These are phyloP conservation scores for Bergia puertoricense DNA, from an alignment of 92 coral and sea anemone species.

Conservation along the genomic window DNA sequence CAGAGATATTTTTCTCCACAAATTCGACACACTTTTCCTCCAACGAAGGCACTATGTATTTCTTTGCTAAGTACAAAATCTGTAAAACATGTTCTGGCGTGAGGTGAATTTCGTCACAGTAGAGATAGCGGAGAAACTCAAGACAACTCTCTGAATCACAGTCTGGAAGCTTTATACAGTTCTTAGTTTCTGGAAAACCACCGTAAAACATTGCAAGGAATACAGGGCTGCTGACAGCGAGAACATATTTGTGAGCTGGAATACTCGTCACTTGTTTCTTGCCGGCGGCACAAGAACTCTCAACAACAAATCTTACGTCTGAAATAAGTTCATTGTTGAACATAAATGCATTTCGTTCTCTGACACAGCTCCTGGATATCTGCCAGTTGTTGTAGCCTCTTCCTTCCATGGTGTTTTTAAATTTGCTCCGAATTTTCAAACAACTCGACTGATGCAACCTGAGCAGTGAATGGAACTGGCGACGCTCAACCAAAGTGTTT, in stretches of 20 bases:
- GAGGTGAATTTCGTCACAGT: constrained; percentile 72
- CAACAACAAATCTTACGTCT: constrained; percentile 64
- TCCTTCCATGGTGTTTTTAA: neutral
- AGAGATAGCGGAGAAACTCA: constrained; percentile 73
- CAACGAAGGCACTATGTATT: constrained; percentile 72
- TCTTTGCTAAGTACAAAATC: constrained; percentile 70
- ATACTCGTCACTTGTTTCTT: constrained; percentile 36
- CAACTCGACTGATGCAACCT: neutral
- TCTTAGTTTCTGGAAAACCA: constrained; percentile 45
- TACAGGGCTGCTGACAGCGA: constrained; percentile 83
- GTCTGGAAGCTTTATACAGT: constrained; percentile 67
- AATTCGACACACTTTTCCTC: constrained; percentile 61
- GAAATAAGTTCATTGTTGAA: constrained; percentile 56
- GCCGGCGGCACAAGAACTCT: neutral
- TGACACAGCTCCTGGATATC: constrained; percentile 37
- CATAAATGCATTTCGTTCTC: constrained; percentile 62
- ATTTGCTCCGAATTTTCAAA: neutral
- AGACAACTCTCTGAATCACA: constrained; percentile 73
- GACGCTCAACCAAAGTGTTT: neutral
- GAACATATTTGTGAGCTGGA: constrained; percentile 80
- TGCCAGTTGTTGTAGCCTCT: constrained; percentile 27
- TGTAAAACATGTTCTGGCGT: constrained; percentile 60
- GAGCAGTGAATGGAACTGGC: neutral
- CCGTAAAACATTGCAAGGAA: constrained; percentile 80
- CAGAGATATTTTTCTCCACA: constrained; percentile 63